phyloP scores from a whole-genome alignment of 2,797 vertebrate genomes.

The Macrochelys suwanniensis region DNA sequence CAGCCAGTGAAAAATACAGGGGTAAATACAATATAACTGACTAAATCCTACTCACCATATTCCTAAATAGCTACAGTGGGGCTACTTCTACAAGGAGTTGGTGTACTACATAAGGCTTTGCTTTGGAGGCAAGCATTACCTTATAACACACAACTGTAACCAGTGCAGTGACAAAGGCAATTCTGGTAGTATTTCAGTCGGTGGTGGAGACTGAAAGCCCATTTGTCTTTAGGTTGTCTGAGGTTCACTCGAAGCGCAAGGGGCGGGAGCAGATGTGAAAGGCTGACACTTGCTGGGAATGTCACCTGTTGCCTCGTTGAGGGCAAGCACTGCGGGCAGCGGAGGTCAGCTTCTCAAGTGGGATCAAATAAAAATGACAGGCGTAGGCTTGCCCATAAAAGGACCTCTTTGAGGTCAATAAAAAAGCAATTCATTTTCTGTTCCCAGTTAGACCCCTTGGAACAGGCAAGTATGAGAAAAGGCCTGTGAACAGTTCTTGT shows the following conservation, averaged over 20 bases:
- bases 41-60: background rate
- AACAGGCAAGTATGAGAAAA: slow-evolving; percentile 84
- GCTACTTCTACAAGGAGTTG: background rate
- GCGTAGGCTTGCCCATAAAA: slow-evolving; percentile 83
- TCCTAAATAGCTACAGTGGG: fast-evolving
- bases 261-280: slow-evolving; percentile 56
- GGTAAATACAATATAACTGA: fast-evolving
- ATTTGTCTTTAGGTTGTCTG: slow-evolving; percentile 43
- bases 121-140: background rate
- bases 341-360: slow-evolving; percentile 75
- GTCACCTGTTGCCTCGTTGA: slow-evolving; percentile 82
- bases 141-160: background rate
- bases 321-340: slow-evolving; percentile 60
- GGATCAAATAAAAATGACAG: slow-evolving; percentile 75
- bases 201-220: slow-evolving; percentile 35
- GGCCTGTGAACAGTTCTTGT: slow-evolving; percentile 77
- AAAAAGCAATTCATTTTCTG: slow-evolving; percentile 75
- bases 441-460: slow-evolving; percentile 74
- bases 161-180: background rate
- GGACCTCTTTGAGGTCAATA: slow-evolving; percentile 83
- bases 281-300: slow-evolving; percentile 68
- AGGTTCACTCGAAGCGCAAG: background rate
- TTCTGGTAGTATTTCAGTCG: background rate
- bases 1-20: fast-evolving
- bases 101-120: background rate